These are phyloP conservation scores for Sciurus vulgaris DNA, from an alignment of 2,797 vertebrate genomes.

Conservation along the genomic window DNA sequence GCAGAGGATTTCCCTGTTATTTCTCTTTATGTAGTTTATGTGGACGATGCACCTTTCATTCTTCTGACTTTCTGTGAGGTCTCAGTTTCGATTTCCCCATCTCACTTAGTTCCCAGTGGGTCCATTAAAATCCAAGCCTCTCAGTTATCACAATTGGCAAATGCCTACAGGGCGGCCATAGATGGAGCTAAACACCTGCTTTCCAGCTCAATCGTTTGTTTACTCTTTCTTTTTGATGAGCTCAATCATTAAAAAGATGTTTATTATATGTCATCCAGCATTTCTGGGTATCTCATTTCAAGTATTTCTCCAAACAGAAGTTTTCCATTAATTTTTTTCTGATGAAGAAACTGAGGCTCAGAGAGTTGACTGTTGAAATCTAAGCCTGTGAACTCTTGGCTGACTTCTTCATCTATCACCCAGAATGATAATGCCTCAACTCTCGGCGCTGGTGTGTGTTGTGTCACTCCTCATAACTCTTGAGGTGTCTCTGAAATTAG, in stretches of 20 bases:
- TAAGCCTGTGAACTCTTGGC: background rate
- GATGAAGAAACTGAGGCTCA: background rate
- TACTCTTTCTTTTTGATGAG: constrained; percentile 41
- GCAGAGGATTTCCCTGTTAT: constrained; percentile 12
- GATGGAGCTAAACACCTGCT: constrained; percentile 29
- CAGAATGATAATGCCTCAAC: background rate
- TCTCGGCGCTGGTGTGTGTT: background rate
- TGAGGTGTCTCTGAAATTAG: constrained; percentile 65
- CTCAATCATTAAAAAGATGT: constrained; percentile 43
- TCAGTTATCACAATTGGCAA: constrained; percentile 38
- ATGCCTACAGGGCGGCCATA: background rate
- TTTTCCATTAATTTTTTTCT: constrained; percentile 44
- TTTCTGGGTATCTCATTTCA: constrained; percentile 13
- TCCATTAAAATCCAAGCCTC: constrained; percentile 12
- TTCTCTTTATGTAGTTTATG: background rate
- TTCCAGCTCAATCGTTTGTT: constrained; percentile 25
- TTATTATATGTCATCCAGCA: constrained; percentile 7
- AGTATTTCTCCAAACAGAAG: constrained; percentile 44
- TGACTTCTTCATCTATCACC: background rate
- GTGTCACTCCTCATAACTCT: constrained; percentile 59
- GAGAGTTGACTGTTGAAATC: background rate
- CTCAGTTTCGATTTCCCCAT: constrained; percentile 40
- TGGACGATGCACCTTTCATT: background rate
- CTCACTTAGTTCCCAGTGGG: background rate
- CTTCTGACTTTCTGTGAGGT: constrained; percentile 19